Evolutionary conservation across 2,797 vertebrate species (phyloP).

Genomic region (Meda fulgida): DNA sequence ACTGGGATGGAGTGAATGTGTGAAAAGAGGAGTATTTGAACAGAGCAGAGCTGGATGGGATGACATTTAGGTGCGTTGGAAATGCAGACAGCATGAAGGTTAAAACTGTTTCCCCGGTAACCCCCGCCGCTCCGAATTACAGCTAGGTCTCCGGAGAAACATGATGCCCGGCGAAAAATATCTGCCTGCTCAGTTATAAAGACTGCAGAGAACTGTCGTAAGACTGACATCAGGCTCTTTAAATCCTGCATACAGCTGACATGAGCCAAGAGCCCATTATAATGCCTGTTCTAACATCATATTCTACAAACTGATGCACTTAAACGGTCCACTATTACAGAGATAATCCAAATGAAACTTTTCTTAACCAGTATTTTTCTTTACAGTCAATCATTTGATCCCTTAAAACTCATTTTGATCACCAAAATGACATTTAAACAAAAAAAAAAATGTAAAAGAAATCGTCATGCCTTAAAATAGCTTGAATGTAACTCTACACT

Average conservation of each 20-base stretch:
- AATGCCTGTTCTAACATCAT: slow-evolving; percentile 6
- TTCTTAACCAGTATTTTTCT: neutral
- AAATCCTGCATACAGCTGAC: slow-evolving; percentile 21
- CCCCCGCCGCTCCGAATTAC: slow-evolving; percentile 56
- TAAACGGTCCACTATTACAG: neutral
- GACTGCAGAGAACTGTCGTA: slow-evolving; percentile 39
- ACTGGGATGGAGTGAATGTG: slow-evolving; percentile 63
- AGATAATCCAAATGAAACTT: neutral
- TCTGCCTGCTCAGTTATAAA: slow-evolving; percentile 41
- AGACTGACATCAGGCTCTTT: slow-evolving; percentile 30
- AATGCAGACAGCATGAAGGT: slow-evolving; percentile 78
- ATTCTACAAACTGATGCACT: neutral
- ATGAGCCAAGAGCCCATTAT: slow-evolving; percentile 24
- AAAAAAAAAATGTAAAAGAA: no score
- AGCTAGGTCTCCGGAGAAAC: slow-evolving; percentile 48
- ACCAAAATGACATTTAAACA: no score
- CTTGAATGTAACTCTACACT: no score
- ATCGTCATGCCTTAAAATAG: no score
- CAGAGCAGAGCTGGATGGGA: slow-evolving; percentile 63
- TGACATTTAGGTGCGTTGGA: slow-evolving; percentile 77
- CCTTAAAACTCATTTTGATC: no score
- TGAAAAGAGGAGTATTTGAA: slow-evolving; percentile 60
- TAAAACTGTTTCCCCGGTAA: slow-evolving; percentile 74
- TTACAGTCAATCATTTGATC: no score
- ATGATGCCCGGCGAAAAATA: slow-evolving; percentile 41